Evolutionary conservation across 2,113 vertebrate genomes (phyloP).

Genomic region (Cichladusa arquata): DNA sequence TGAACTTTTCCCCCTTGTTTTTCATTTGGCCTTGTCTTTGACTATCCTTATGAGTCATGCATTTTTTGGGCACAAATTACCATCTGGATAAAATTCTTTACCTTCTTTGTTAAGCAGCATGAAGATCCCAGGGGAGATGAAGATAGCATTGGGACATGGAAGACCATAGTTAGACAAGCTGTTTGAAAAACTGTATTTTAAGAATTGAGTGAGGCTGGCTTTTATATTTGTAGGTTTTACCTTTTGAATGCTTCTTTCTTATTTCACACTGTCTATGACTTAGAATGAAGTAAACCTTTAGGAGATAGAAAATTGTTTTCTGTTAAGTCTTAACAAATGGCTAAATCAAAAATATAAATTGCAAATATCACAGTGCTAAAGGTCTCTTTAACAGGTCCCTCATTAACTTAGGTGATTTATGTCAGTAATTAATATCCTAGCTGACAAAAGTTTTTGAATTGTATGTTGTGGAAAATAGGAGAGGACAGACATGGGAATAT

Average conservation of each 20-base stretch:
- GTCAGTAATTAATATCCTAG: not conserved
- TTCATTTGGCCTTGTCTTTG: not conserved
- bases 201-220: not conserved
- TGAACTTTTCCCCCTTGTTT: accelerated
- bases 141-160: not conserved
- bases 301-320: not conserved
- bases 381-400: not conserved
- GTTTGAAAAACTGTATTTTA: not conserved
- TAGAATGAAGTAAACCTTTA: not conserved
- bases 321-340: not conserved
- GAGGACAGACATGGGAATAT: not conserved
- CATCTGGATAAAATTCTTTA: not conserved
- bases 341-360: not conserved
- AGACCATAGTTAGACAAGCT: not conserved
- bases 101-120: not conserved
- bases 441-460: conserved; percentile 15
- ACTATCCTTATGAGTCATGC: not conserved
- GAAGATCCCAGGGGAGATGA: not conserved
- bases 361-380: not conserved
- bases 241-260: not conserved
- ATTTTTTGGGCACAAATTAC: not conserved
- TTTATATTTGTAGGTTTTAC: not conserved
- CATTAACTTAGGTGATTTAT: not conserved
- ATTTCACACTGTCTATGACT: not conserved
- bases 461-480: not conserved